phyloP scores from a whole-genome alignment of 2,113 vertebrate genomes.

The Dasyprocta punctata region DNA sequence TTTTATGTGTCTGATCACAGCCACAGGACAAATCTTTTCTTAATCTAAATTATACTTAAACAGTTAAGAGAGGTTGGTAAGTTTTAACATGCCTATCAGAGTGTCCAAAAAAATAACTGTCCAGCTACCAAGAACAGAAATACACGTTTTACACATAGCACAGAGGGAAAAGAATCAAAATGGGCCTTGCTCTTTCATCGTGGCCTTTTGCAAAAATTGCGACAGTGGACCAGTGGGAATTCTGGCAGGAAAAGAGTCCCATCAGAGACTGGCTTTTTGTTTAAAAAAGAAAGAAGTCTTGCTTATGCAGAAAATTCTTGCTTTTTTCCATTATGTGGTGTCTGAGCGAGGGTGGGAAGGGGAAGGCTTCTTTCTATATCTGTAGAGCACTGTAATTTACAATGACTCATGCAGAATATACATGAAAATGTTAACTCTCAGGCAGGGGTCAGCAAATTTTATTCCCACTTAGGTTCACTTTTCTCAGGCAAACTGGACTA shows the following conservation, averaged over 20 bases:
- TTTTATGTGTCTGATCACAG: conserved; percentile 51
- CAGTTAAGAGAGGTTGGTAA: neutral
- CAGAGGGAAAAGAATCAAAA: conserved; percentile 52
- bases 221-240: conserved; percentile 73
- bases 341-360: conserved; percentile 72
- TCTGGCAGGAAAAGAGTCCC: conserved; percentile 75
- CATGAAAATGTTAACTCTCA: conserved; percentile 71
- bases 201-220: conserved; percentile 66
- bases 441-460: conserved; percentile 68
- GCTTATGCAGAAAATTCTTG: conserved; percentile 75
- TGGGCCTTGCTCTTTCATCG: conserved; percentile 55
- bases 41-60: conserved; percentile 48
- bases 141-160: neutral
- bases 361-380: conserved; percentile 67
- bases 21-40: conserved; percentile 13
- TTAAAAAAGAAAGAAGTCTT: conserved; percentile 30
- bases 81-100: neutral
- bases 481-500: conserved; percentile 60
- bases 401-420: conserved; percentile 76
- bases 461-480: conserved; percentile 55
- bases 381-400: conserved; percentile 77
- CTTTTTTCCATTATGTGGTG: conserved; percentile 74
- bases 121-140: conserved; percentile 49
- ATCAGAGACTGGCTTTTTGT: conserved; percentile 66
- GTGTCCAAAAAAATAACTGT: neutral